Evolutionary conservation across 1,140 invertebrate genomes (phyloP), one percentile per base, ranked within the genome.

Genomic region (Aphelenchoides besseyi): DNA sequence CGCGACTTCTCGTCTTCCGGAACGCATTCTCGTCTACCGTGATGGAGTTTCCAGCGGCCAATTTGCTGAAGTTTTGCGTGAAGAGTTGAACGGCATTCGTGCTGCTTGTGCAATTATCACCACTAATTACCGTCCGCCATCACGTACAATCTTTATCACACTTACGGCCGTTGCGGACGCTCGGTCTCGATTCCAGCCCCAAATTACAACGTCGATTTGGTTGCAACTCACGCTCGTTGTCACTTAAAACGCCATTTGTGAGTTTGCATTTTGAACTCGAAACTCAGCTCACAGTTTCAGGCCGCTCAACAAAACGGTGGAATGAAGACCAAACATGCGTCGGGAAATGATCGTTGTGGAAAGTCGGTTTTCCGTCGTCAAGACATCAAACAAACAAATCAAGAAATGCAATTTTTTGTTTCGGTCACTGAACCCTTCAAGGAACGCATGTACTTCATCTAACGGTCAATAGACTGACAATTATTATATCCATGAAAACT

Each of bases 41-140:
- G 93, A 95, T 82, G 93, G 92, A 2, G 93, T 95, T 0, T 91
- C 91, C 2, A 92, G 94, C 79, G 92, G 92, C 0, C 91, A 94
- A 76, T 93, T 95, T 82, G 78, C 86, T 0, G 86, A 89, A 79
- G 89, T 91, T 32, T 73, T 88, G 2, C 76, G 87, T 30, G 74
- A 82, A 53, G 91, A 93, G 84, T 81, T 92, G 53, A 77, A 78
- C 1, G 90, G 89, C 0, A 89, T 93, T 28, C 87, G 89, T 75
- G 79, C 78, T 8, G 92, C 91, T 0, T 92, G 91, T 76, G 80
- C 74, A 52, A 75, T 64, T 55, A 68, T 90, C 2, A 79, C 85
- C 26, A 55, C 64, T 0, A 82, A 85, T 28, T 89, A 88, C 66
- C 86, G 88, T 74, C 91, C 92, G 0, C 85, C 26, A 89, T 95